phyloP scores from a whole-genome alignment of 2,797 vertebrate genomes.

The Chiroxiphia lanceolata region DNA sequence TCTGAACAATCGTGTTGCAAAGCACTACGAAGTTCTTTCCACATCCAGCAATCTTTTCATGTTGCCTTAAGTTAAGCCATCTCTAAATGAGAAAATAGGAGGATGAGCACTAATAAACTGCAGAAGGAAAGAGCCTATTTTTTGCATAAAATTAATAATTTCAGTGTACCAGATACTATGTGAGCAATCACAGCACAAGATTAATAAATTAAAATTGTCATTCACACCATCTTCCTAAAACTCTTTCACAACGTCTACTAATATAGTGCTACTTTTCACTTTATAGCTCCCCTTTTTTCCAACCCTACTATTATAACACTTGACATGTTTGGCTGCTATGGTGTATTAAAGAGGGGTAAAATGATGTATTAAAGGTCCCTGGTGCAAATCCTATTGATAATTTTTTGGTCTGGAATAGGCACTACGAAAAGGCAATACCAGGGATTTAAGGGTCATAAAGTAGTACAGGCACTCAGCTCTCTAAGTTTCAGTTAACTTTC shows the following conservation, averaged over 20 bases:
- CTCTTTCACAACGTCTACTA: background rate
- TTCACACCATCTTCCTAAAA: background rate
- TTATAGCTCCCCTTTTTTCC: slow-evolving; percentile 16
- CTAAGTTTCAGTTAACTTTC: slow-evolving; percentile 23
- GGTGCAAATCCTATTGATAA: background rate
- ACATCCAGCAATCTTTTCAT: slow-evolving; percentile 39
- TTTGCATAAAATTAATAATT: slow-evolving; percentile 50
- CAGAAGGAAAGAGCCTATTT: slow-evolving; percentile 12
- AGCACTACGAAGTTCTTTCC: slow-evolving; percentile 60
- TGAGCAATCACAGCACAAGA: background rate
- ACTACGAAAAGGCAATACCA: background rate
- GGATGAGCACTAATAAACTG: slow-evolving; percentile 18
- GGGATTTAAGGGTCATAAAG: background rate
- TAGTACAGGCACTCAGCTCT: background rate
- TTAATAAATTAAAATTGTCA: slow-evolving; percentile 1
- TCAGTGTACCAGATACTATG: slow-evolving; percentile 15
- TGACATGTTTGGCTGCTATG: background rate
- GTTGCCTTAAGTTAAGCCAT: slow-evolving; percentile 31
- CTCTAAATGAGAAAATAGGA: slow-evolving; percentile 43
- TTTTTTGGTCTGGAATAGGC: background rate
- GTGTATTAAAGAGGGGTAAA: background rate
- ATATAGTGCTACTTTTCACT: background rate
- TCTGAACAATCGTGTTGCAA: slow-evolving; percentile 70
- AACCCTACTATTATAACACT: background rate
- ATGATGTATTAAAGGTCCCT: background rate